Conservation (phyloP, 2,797 vertebrate genomes). For the Lithobates sylvaticus region DNA sequence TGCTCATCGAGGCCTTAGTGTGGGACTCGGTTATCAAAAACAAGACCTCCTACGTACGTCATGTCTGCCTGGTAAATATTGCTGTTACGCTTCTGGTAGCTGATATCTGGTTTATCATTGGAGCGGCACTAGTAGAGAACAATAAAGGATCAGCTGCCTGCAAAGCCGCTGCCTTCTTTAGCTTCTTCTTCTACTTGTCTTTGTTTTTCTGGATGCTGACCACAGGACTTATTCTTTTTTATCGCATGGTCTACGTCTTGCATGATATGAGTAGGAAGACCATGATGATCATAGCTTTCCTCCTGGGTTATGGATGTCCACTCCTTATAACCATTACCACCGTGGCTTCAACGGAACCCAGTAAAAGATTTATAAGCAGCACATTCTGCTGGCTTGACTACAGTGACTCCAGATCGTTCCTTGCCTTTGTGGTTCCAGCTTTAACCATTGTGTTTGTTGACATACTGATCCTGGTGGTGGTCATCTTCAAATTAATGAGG, state of each 20-base stretch:
- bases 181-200: conserved; percentile 76
- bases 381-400: conserved; percentile 78
- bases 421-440: conserved; percentile 73
- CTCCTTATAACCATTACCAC: conserved; percentile 72
- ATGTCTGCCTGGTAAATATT: conserved; percentile 78
- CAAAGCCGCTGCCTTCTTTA: conserved; percentile 72
- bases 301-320: conserved; percentile 75
- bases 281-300: conserved; percentile 70
- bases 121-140: conserved; percentile 58
- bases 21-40: conserved; percentile 75
- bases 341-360: conserved; percentile 71
- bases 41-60: conserved; percentile 74
- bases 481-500: conserved; percentile 73
- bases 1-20: conserved; percentile 69
- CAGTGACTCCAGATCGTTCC: conserved; percentile 70
- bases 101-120: conserved; percentile 73
- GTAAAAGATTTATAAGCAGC: conserved; percentile 64
- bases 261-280: conserved; percentile 69
- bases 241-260: conserved; percentile 75
- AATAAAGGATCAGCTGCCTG: conserved; percentile 65
- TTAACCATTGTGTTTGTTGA: conserved; percentile 75
- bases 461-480: conserved; percentile 71
- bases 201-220: conserved; percentile 82
- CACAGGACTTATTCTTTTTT: conserved; percentile 75
- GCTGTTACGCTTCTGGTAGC: conserved; percentile 68